phyloP scores from a whole-genome alignment of 2,797 vertebrate genomes.

The Pachyuromys duprasi region DNA sequence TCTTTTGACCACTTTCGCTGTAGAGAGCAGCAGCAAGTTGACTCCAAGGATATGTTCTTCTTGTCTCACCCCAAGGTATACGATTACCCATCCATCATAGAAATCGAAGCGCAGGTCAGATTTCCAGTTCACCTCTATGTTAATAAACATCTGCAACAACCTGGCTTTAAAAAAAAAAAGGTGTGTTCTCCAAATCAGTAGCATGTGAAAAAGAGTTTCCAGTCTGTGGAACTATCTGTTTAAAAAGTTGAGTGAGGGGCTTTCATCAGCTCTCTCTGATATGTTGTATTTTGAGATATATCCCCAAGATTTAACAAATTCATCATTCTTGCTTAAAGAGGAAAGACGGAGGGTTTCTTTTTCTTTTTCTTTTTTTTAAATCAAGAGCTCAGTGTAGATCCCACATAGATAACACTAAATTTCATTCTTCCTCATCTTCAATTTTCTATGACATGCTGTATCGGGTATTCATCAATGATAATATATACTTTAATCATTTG shows the following conservation, averaged over 20 bases:
- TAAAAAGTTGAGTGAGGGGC: background rate
- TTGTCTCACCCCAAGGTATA: background rate
- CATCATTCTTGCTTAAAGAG: background rate
- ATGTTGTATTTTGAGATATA: background rate
- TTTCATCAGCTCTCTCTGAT: background rate
- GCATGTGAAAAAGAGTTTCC: background rate
- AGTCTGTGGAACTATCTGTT: background rate
- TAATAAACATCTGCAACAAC: background rate
- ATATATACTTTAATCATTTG: background rate
- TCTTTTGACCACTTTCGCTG: background rate
- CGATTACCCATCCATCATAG: background rate
- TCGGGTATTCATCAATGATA: background rate
- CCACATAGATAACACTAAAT: too few relatives aligned
- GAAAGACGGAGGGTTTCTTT: background rate
- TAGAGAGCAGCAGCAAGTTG: background rate
- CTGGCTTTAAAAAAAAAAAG: background rate
- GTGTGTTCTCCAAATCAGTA: background rate
- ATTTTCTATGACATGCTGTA: background rate
- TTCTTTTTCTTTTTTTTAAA: background rate
- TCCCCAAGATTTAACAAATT: fast-evolving
- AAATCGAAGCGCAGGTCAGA: background rate
- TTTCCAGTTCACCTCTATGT: background rate
- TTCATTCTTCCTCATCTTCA: background rate
- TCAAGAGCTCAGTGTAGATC: fast-evolving
- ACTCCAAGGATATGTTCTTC: background rate